A percentile compares a stretch with the other conserved stretches of the same genome.
Evolutionary conservation across 2,888 invertebrate genomes (phyloP).

Genomic region (Eilema depressum): DNA sequence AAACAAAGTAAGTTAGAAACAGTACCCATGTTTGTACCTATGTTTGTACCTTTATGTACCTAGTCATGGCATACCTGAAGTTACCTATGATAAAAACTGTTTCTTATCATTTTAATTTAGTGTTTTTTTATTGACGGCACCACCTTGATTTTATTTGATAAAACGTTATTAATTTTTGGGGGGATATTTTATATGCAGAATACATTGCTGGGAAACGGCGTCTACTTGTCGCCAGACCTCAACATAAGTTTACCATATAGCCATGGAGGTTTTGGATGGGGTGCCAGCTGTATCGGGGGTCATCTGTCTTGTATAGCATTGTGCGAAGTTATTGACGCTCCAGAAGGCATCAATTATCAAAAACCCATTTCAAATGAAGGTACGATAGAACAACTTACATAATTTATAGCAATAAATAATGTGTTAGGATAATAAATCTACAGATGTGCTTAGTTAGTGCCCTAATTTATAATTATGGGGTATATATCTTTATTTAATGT

Average conservation of each 20-base stretch:
- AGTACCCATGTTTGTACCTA: not conserved
- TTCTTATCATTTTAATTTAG: too few relatives aligned
- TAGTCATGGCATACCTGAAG: too few relatives aligned
- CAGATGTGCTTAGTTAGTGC: too few relatives aligned
- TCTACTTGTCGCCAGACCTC: conserved; percentile 92
- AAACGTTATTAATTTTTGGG: too few relatives aligned
- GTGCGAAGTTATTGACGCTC: conserved; percentile 93
- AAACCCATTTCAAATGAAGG: conserved; percentile 78
- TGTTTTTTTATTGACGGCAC: not conserved
- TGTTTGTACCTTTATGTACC: not conserved
- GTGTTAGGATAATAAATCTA: too few relatives aligned
- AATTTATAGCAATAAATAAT: too few relatives aligned
- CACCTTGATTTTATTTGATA: too few relatives aligned
- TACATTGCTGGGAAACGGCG: conserved; percentile 90
- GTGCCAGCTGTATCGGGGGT: conserved; percentile 91
- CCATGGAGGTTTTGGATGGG: conserved; percentile 92
- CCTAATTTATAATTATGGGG: too few relatives aligned
- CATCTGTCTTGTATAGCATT: conserved; percentile 92
- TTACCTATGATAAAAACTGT: not conserved
- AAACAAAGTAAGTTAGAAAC: conserved; percentile 58
- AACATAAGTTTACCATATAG: conserved; percentile 91
- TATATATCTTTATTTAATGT: too few relatives aligned
- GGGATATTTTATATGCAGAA: conserved; percentile 77
- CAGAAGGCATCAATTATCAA: conserved; percentile 87
- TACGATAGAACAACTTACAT: not conserved